phyloP scores from a whole-genome alignment of 2,797 vertebrate genomes.

The Hydrophis major region DNA sequence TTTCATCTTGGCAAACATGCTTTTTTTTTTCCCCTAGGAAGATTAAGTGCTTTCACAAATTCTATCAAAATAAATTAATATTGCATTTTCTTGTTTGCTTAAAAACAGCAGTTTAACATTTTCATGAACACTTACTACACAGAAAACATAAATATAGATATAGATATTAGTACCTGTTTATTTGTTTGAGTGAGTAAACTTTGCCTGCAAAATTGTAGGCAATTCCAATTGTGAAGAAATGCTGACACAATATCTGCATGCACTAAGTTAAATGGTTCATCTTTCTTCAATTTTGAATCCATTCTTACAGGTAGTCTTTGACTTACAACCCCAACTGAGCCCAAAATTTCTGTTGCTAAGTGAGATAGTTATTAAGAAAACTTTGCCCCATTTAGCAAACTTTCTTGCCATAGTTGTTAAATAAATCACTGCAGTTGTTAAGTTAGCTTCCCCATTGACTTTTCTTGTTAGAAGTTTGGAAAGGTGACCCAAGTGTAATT shows the following conservation, averaged over 20 bases:
- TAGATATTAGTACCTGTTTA: background rate
- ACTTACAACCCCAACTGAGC: background rate
- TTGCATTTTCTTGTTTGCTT: slow-evolving; percentile 7
- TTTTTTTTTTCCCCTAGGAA: slow-evolving; percentile 3
- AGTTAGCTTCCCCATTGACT: background rate
- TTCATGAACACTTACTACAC: background rate
- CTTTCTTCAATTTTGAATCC: background rate
- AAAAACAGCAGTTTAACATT: slow-evolving; percentile 19
- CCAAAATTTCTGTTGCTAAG: background rate
- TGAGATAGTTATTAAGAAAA: background rate
- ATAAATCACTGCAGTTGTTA: background rate
- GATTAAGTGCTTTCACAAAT: background rate
- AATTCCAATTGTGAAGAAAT: background rate
- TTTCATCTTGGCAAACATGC: slow-evolving; percentile 11
- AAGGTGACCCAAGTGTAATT: background rate
- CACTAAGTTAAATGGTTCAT: background rate
- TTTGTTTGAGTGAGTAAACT: background rate
- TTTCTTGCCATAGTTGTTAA: background rate
- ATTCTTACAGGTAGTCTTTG: background rate
- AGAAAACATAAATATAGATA: background rate
- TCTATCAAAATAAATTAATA: slow-evolving; percentile 12
- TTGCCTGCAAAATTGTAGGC: background rate
- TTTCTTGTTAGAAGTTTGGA: background rate
- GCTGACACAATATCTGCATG: background rate
- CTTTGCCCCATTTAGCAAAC: background rate